Conservation (phyloP, 2,113 vertebrate genomes). For the Anthoscopus minutus region DNA sequence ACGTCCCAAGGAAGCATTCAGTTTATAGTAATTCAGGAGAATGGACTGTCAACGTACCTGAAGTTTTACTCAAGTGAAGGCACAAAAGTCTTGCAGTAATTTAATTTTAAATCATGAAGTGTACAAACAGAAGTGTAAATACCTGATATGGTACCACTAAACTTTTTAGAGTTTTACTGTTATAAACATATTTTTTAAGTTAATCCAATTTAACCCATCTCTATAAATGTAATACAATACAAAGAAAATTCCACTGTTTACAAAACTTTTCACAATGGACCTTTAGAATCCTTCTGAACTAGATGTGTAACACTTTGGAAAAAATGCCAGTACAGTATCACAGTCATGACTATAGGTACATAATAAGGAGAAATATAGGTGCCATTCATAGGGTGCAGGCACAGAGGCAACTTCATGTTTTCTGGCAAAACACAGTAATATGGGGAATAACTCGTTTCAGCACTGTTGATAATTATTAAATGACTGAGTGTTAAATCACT, state of each 20-base stretch:
- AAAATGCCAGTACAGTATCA: conserved; percentile 55
- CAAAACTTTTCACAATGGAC: conserved; percentile 57
- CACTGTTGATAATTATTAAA: conserved; percentile 11
- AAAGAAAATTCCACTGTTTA: conserved; percentile 47
- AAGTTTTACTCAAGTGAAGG: conserved; percentile 34
- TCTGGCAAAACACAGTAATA: conserved; percentile 19
- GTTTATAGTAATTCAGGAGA: not conserved
- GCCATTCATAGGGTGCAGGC: conserved; percentile 26
- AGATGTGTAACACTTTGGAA: conserved; percentile 18
- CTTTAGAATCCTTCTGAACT: conserved; percentile 41
- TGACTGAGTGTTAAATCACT: conserved; percentile 2
- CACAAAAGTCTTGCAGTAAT: conserved; percentile 37
- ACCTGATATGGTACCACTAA: conserved; percentile 62
- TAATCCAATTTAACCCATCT: conserved; percentile 55
- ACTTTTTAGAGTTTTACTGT: conserved; percentile 28
- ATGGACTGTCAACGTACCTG: not conserved
- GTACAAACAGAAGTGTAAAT: conserved; percentile 73
- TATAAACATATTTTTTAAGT: conserved; percentile 55
- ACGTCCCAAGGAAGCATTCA: conserved; percentile 32
- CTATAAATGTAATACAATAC: conserved; percentile 59
- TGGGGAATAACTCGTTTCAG: conserved; percentile 16
- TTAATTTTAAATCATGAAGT: conserved; percentile 41
- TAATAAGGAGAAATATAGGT: conserved; percentile 29
- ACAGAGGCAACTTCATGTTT: conserved; percentile 10
- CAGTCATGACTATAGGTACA: conserved; percentile 43